Evolutionary conservation across 2,113 vertebrate species (phyloP).

Genomic region (Cinclus mexicanus): DNA sequence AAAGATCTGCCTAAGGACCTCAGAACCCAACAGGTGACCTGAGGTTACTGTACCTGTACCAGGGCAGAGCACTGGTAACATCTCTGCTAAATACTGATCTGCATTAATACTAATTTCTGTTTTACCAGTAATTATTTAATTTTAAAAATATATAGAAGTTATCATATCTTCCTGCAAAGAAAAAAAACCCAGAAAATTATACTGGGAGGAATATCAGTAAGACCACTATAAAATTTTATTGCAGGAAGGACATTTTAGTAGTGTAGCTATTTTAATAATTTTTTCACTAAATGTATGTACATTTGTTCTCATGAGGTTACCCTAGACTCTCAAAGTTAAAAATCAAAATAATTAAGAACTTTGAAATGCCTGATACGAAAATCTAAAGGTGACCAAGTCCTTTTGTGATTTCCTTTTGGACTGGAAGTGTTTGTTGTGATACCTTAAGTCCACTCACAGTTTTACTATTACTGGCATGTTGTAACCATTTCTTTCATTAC

Average conservation of each 20-base stretch:
- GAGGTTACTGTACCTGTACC: not conserved
- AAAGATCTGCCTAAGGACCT: not conserved
- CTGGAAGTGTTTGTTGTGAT: not conserved
- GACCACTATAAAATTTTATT: not conserved
- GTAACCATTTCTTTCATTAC: not conserved
- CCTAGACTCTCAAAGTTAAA: not conserved
- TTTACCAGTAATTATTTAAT: not conserved
- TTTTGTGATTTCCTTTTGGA: not conserved
- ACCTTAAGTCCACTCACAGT: not conserved
- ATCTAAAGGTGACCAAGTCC: not conserved
- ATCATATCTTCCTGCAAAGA: not conserved
- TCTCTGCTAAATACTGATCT: not conserved
- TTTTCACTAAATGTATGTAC: not conserved
- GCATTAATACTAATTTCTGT: not conserved
- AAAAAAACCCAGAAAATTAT: not conserved
- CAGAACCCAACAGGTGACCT: not conserved
- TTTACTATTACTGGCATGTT: not conserved
- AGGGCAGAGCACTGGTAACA: not conserved
- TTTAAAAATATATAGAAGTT: not conserved
- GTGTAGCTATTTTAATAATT: conserved; percentile 7
- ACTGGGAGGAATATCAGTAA: not conserved
- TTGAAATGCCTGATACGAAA: not conserved
- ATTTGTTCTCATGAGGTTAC: not conserved
- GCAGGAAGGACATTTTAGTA: conserved; percentile 19
- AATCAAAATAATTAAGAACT: not conserved